These are phyloP conservation scores for Miniopterus natalensis DNA, from an alignment of 2,113 vertebrate species.

Conservation along the genomic window DNA sequence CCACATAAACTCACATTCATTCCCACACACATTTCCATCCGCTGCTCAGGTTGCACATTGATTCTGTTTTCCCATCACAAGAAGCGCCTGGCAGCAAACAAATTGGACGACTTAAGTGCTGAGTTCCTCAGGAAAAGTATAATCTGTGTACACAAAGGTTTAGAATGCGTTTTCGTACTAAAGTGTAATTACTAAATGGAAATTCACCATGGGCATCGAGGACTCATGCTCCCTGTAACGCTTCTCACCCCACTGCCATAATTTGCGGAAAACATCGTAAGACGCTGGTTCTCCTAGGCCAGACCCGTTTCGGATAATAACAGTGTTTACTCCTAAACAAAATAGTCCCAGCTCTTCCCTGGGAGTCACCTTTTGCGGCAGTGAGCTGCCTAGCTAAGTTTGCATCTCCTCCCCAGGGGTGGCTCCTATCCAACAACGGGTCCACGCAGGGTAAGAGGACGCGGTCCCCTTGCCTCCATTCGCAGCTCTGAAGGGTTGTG, in stretches of 20 bases:
- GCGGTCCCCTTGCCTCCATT: neutral
- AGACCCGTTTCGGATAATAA: neutral
- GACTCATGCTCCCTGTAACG: neutral
- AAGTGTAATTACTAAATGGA: neutral
- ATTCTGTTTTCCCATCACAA: neutral
- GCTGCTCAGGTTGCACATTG: neutral
- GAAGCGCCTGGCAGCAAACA: conserved; percentile 30
- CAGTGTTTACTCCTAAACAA: neutral
- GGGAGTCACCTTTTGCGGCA: neutral
- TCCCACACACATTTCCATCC: neutral
- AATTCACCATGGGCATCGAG: neutral
- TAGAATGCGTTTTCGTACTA: neutral
- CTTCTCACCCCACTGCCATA: neutral
- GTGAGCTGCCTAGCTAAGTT: neutral
- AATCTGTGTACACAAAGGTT: neutral
- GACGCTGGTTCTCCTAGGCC: neutral
- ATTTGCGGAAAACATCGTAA: neutral
- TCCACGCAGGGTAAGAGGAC: neutral
- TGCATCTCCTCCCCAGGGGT: rapidly evolving
- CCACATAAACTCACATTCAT: neutral
- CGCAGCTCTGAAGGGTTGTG: neutral
- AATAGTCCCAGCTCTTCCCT: neutral
- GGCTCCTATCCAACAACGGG: neutral
- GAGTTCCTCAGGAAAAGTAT: neutral
- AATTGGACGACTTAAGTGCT: neutral